Base-by-base conservation (phyloP, 2,797 vertebrate genomes). In the Siniperca obscura region DNA sequence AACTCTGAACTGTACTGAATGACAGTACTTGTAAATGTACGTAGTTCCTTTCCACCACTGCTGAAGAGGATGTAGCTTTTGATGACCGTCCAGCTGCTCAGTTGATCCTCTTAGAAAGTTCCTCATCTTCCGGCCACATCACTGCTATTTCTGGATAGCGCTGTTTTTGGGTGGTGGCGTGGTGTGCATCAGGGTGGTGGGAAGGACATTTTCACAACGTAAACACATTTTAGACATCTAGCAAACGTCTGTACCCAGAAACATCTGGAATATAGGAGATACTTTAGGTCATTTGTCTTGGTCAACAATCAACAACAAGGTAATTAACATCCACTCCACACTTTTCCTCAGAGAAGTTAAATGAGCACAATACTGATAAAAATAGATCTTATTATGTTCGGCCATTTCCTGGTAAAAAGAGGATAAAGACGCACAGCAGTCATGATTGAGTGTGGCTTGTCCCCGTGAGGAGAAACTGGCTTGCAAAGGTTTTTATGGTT, bases 21-120 rank as follows among this genome's bases (percentile, higher is more conserved):
- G 3, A 30, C 30, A 30, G 30, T 30, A 30, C 30, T 30, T 3
- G 10, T 40, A 10, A 40, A 40, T 40, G 40, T 40, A 40, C 9
- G 38, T 40, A 40, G 11, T 40, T 40, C 2, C 40, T 40, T 40
- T 40, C 40, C 40, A 40, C 40, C 8, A 11, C 67, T 11, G 48
- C 8, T 46, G 14, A 46, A 11, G 16, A 48, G 46, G 16, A n/a
- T 14, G 34, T 1, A 36, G 52, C 52, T 19, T 22, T 27, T 44
- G 40, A 44, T 22, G 69, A 11, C 2, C 5, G 36, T 27, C 68
- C 52, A 40, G 69, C 69, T 59, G 53, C 0, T 60, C 42, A 16
- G 40, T n/a, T 60, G 70, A 60, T 72, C 56, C 42, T 72, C 70
- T 72, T 61, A 72, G 16, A 60, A 60, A 48, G 40, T 72, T 57